Base-by-base conservation (phyloP, 2,888 invertebrate genomes). In the Trilocha varians region DNA sequence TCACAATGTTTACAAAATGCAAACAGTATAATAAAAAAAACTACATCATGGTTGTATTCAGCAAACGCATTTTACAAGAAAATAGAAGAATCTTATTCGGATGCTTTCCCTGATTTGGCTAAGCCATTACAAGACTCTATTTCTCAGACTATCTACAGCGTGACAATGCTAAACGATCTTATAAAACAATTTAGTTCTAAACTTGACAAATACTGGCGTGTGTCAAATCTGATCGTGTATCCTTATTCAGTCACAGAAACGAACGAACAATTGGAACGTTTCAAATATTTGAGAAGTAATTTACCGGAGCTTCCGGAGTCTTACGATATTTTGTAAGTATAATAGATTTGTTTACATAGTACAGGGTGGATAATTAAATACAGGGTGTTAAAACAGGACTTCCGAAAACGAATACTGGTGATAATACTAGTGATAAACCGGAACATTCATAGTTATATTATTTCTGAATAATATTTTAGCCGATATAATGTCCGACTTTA, bases 41-140 rank as follows among this genome's bases (percentile, higher is more conserved):
- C 80, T 0, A 53, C 75, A 1, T 84, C 79, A 1, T 88, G 89
- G 88, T 65, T 87, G 17, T 71, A 79, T 47, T 90, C 90, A 0
- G 69, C 88, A 5, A 77, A 85, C 41, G 83, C 79, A 32, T 90
- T 91, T 59, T 79, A 86, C 34, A 82, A 80, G 38, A 87, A 87
- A 57, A 63, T 91, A 16, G 83, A 89, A 16, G 70, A 59, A 3
- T 71, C 70, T 1, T 92, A 89, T 62, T 77, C 87, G 0, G 79
- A 88, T 2, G 89, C 89, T n/a, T 96, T 94, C 63, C 92, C 92
- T 0, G 97, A 97, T 66, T 80, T 97, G 40, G 87, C 92, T 0
- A 87, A 90, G 45, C 94, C 95, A 0, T 74, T 96, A 13, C 80
- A 92, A 38, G 84, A 88, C 42, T 91, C 92, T 0, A 65, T 94